Percentiles rank a stretch among this genome's conserved stretches.
Conservation (phyloP, 2,888 invertebrate genomes). For the Perithous albicinctus region DNA sequence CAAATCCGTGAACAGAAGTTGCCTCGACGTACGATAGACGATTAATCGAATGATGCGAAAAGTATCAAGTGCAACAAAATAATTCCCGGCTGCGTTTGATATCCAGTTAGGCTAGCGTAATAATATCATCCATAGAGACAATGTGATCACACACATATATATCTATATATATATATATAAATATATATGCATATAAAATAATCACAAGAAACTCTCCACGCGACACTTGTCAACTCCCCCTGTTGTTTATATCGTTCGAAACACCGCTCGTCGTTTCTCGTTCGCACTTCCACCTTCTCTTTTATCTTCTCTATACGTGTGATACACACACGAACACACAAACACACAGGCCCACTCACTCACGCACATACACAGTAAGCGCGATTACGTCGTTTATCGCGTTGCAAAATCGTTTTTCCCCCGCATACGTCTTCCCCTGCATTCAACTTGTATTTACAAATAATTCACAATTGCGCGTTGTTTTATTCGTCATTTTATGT, state of each 20-base stretch:
- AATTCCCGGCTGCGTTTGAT: constrained; percentile 26
- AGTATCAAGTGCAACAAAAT: constrained; percentile 9
- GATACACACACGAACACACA: too few species aligned
- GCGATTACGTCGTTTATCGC: constrained; percentile 10
- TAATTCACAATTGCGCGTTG: constrained; percentile 27
- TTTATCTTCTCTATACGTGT: not conserved
- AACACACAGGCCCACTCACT: too few species aligned
- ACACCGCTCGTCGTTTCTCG: constrained; percentile 24
- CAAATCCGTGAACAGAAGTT: not conserved
- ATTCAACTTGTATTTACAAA: constrained; percentile 35
- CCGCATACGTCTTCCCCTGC: constrained; percentile 27
- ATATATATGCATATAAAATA: not conserved
- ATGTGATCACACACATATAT: constrained; percentile 10
- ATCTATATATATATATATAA: not conserved
- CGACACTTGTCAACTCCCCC: constrained; percentile 40
- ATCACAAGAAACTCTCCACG: constrained; percentile 42
- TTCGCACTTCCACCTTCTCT: not conserved
- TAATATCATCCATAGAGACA: constrained; percentile 17
- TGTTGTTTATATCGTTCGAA: constrained; percentile 23
- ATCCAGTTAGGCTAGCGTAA: constrained; percentile 24
- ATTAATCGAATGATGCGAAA: not conserved
- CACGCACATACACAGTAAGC: not conserved
- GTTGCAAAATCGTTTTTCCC: constrained; percentile 55
- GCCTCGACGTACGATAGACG: not conserved
- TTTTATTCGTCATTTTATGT: not conserved